phyloP scores from a whole-genome alignment of 2,113 vertebrate species.

The Bufo gargarizans region DNA sequence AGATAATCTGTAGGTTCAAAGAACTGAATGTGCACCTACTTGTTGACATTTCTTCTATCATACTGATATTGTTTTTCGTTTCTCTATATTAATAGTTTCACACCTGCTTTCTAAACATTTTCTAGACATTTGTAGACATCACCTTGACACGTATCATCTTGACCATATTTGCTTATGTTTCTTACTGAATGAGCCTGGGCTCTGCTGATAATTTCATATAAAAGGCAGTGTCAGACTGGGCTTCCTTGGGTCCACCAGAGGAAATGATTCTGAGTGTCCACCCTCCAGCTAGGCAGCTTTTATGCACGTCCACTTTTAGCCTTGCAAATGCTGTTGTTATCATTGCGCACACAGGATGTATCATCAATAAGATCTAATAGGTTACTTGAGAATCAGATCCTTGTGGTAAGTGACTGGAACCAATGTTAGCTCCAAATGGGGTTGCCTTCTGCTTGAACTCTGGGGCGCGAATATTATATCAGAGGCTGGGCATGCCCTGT shows the following conservation, averaged over 20 bases:
- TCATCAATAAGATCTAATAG: too few species aligned
- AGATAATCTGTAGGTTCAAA: slow-evolving; percentile 4
- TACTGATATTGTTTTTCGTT: neutral
- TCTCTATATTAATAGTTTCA: neutral
- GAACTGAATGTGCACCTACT: neutral
- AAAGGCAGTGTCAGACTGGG: neutral
- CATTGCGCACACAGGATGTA: too few species aligned
- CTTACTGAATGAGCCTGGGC: neutral
- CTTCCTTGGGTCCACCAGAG: neutral
- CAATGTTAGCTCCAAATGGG: too few species aligned
- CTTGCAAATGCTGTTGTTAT: too few species aligned
- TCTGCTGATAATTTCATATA: neutral
- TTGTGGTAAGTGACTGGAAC: too few species aligned
- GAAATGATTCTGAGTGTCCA: neutral
- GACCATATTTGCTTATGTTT: neutral
- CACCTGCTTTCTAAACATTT: too few species aligned
- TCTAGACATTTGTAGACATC: neutral
- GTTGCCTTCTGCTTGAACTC: too few species aligned
- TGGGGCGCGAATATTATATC: too few species aligned
- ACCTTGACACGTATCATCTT: neutral
- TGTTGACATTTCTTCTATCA: neutral
- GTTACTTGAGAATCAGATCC: too few species aligned
- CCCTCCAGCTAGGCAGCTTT: too few species aligned
- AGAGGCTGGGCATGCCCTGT: neutral
- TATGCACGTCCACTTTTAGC: too few species aligned